phyloP scores from a whole-genome alignment of 2,113 vertebrate genomes.

The Xerus inauris region DNA sequence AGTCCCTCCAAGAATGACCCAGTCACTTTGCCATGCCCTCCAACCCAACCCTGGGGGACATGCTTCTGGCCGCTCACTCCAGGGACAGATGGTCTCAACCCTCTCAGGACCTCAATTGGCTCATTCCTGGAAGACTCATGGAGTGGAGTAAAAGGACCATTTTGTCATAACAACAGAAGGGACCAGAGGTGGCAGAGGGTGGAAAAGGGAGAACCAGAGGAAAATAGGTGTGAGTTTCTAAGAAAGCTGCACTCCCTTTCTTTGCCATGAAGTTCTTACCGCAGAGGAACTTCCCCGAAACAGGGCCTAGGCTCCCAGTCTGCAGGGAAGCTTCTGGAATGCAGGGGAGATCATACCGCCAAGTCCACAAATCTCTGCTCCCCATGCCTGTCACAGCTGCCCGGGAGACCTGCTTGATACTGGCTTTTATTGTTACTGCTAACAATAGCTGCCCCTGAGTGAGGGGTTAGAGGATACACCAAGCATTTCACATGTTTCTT shows the following conservation, averaged over 20 bases:
- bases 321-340: background rate
- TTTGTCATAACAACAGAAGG: background rate
- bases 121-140: background rate
- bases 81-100: background rate
- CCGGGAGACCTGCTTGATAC: background rate
- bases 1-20: background rate
- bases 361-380: background rate
- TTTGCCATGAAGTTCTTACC: background rate
- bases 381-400: background rate
- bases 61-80: rapidly evolving
- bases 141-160: background rate
- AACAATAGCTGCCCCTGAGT: rapidly evolving
- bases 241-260: background rate
- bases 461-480: background rate
- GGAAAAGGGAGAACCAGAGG: background rate
- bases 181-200: background rate
- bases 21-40: background rate
- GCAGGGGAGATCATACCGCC: background rate
- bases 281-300: background rate
- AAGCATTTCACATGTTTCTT: background rate
- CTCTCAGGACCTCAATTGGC: background rate
- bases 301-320: background rate
- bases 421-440: rapidly evolving
- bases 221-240: rapidly evolving
- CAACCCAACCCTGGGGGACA: background rate